These are phyloP conservation scores for Osmerus mordax DNA, from an alignment of 2,113 vertebrate genomes.

Conservation along the genomic window DNA sequence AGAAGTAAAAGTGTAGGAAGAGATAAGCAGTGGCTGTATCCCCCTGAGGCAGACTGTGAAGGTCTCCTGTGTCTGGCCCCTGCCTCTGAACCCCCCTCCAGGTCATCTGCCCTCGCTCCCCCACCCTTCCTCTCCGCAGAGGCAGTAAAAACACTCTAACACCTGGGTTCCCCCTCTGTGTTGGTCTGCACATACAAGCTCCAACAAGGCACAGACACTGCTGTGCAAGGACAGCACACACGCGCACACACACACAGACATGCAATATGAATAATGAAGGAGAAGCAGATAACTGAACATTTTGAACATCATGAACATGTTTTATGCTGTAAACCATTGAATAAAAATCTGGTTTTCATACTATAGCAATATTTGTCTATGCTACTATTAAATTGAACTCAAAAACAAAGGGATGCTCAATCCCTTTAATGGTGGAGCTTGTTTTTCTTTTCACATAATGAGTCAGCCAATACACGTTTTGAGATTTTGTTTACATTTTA, in stretches of 20 bases:
- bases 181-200: slow-evolving; percentile 80
- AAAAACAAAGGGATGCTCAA: slow-evolving; percentile 38
- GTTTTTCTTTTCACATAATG: slow-evolving; percentile 16
- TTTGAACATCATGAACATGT: too few species aligned
- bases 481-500: slow-evolving; percentile 48
- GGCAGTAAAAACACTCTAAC: slow-evolving; percentile 74
- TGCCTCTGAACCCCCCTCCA: slow-evolving; percentile 69
- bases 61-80: slow-evolving; percentile 68
- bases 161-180: slow-evolving; percentile 73
- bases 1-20: slow-evolving; percentile 73
- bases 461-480: slow-evolving; percentile 36
- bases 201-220: slow-evolving; percentile 52
- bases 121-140: slow-evolving; percentile 73
- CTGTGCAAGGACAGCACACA: slow-evolving; percentile 39
- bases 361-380: too few species aligned
- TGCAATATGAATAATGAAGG: too few species aligned
- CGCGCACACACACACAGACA: slow-evolving; percentile 10
- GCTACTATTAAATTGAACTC: slow-evolving; percentile 28
- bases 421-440: slow-evolving; percentile 1
- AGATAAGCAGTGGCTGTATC: slow-evolving; percentile 71
- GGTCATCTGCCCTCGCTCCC: slow-evolving; percentile 69
- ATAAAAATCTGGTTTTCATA: too few species aligned
- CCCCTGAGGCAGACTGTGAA: slow-evolving; percentile 64
- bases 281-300: too few species aligned
- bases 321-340: too few species aligned